Evolutionary conservation across 2,113 vertebrate species (phyloP), one percentile per base, ranked within the genome.

Genomic region (Spermophilus dauricus): DNA sequence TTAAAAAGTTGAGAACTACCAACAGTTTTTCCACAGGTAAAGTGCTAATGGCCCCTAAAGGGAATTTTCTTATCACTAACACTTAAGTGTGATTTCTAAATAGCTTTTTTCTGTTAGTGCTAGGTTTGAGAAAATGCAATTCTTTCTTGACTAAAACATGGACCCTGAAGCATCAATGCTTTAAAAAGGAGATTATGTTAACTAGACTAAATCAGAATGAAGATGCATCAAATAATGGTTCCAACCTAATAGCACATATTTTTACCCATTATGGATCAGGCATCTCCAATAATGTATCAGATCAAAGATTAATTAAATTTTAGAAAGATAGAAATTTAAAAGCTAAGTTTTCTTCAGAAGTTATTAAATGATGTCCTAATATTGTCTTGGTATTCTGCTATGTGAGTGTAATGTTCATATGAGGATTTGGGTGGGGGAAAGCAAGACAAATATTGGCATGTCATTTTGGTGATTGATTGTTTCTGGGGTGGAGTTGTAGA

Each of bases 21-120:
- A 77, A 83, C 12, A 87, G 45, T 51, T 86, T 77, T 93, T 94
- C n/a, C 95, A 82, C 42, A 93, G 88, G 32, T 34, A 94, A 95
- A 95, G 51, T 69, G 86, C 37, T 82, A 89, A 85, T 83, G 65
- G 39, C 1, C 75, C 48, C 61, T 42, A 83, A 56, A 81, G 58
- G 63, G 65, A 83, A 20, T 91, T 92, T 84, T 85, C 63, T 94
- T 82, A 85, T 4, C 61, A 91, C 77, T 86, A 17, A 78, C 53
- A 56, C 72, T 42, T 45, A 90, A 42, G 73, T 86, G 45, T 93
- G 58, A 95, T 77, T 96, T 94, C 82, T 56, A 83, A 51, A 61
- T 56, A 93, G 72, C 34, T 94, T 85, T 94, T 87, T 85, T 91
- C 37, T 82, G n/a, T 72, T 48, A 30, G 67, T 94, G 26, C 32